Conservation (phyloP, 2,888 invertebrate species). For the Spilarctia lutea region DNA sequence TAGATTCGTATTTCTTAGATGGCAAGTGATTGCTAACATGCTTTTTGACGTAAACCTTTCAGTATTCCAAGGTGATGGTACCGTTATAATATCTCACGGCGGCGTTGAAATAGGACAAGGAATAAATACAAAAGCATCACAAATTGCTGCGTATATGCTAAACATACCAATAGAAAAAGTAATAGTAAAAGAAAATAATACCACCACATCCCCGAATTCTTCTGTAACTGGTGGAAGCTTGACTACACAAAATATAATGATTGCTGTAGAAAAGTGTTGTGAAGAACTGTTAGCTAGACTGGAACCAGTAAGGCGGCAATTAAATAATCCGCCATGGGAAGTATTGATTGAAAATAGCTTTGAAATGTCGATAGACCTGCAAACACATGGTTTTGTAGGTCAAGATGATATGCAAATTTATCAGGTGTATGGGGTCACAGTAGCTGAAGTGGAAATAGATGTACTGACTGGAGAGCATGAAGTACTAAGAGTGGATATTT, state of each 20-base stretch:
- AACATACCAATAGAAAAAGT: constrained; percentile 40
- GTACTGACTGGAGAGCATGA: constrained; percentile 89
- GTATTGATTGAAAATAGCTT: constrained; percentile 76
- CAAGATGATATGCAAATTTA: constrained; percentile 48
- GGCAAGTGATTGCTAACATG: constrained; percentile 67
- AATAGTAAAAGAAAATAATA: constrained; percentile 41
- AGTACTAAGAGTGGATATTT: constrained; percentile 86
- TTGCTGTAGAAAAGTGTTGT: constrained; percentile 83
- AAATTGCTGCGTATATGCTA: constrained; percentile 74
- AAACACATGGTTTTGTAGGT: constrained; percentile 55
- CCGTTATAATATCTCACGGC: constrained; percentile 88
- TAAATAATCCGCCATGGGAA: constrained; percentile 78
- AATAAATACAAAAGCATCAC: constrained; percentile 90
- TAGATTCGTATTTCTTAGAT: constrained; percentile 87
- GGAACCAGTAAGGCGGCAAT: constrained; percentile 67
- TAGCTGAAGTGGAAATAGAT: constrained; percentile 90
- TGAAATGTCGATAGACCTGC: constrained; percentile 54
- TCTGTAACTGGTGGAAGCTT: constrained; percentile 88
- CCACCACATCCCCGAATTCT: constrained; percentile 86
- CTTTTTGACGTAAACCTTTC: constrained; percentile 81
- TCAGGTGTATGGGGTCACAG: constrained; percentile 83
- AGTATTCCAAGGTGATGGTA: constrained; percentile 88
- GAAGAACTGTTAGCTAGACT: constrained; percentile 76
- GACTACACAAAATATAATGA: constrained; percentile 88
- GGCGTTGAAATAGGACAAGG: constrained; percentile 92